Conservation (phyloP, 2,888 invertebrate species). For the Megastigmus dorsalis region DNA sequence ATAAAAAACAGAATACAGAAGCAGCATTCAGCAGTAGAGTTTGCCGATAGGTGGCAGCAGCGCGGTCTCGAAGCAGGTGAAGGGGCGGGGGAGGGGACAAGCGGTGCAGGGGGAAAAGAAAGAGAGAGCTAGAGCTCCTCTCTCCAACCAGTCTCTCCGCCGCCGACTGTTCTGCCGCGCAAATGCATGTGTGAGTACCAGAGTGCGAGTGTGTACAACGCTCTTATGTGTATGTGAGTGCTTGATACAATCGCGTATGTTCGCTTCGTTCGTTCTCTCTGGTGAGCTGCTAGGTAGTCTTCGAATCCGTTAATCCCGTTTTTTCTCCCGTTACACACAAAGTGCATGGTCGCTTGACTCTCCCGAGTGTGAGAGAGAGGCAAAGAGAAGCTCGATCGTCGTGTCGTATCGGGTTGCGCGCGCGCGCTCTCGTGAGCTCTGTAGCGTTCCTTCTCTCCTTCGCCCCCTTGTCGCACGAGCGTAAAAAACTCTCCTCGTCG, state of each 20-base stretch:
- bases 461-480: constrained; percentile 13
- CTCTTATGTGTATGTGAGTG: not conserved
- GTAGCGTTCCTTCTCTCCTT: not conserved
- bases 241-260: not conserved
- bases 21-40: not conserved
- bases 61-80: constrained; percentile 51
- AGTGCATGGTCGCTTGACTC: not conserved
- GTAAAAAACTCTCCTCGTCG: constrained; percentile 40
- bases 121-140: constrained; percentile 16
- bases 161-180: not conserved
- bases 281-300: not conserved
- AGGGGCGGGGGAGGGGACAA: too few relatives aligned
- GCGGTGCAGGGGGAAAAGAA: constrained; percentile 3
- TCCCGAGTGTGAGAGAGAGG: not conserved
- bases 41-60: constrained; percentile 62
- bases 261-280: not conserved
- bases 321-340: constrained; percentile 38
- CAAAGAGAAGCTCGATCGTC: not conserved
- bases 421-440: constrained; percentile 7
- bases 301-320: constrained; percentile 41
- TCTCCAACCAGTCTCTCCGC: constrained; percentile 1
- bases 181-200: constrained; percentile 22
- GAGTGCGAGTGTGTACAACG: not conserved
- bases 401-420: constrained; percentile 8
- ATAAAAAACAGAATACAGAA: not conserved